phyloP scores from a whole-genome alignment of 2,888 invertebrate genomes.

The Entomobrya proxima region DNA sequence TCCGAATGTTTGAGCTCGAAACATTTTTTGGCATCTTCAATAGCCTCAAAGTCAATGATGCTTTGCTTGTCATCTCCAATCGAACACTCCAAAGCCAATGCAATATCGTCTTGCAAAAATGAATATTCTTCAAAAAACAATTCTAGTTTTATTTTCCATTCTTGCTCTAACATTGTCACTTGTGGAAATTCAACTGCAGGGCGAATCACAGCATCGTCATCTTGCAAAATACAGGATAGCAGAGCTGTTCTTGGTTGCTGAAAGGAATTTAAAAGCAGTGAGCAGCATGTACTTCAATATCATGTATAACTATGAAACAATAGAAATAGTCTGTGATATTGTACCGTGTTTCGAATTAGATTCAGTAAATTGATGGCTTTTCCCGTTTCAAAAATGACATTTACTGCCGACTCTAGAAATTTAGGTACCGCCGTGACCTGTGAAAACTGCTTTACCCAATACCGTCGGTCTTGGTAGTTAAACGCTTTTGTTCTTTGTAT shows the following conservation, averaged over 20 bases:
- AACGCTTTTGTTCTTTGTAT: conserved; percentile 58
- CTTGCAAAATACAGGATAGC: conserved; percentile 34
- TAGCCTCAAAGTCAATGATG: conserved; percentile 51
- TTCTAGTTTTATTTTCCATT: conserved; percentile 63
- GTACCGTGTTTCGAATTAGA: conserved; percentile 65
- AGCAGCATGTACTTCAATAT: background rate
- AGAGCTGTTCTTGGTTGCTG: conserved; percentile 34
- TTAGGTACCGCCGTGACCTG: conserved; percentile 69
- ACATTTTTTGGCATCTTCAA: conserved; percentile 45
- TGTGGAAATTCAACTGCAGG: conserved; percentile 60
- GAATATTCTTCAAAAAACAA: conserved; percentile 66
- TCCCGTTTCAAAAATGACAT: conserved; percentile 73
- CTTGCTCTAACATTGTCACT: conserved; percentile 36
- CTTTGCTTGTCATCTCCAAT: background rate
- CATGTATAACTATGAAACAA: background rate
- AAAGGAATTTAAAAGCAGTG: background rate
- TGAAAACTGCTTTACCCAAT: conserved; percentile 73
- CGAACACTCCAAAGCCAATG: conserved; percentile 13
- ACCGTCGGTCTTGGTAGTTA: conserved; percentile 69
- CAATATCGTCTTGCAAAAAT: conserved; percentile 56
- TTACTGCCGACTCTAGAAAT: conserved; percentile 66
- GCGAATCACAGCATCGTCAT: conserved; percentile 19
- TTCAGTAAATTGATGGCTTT: conserved; percentile 71
- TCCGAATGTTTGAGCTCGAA: conserved; percentile 11
- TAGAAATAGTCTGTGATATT: no score